These are phyloP conservation scores for Oriolus oriolus DNA, from an alignment of 2,113 vertebrate genomes.

Conservation along the genomic window DNA sequence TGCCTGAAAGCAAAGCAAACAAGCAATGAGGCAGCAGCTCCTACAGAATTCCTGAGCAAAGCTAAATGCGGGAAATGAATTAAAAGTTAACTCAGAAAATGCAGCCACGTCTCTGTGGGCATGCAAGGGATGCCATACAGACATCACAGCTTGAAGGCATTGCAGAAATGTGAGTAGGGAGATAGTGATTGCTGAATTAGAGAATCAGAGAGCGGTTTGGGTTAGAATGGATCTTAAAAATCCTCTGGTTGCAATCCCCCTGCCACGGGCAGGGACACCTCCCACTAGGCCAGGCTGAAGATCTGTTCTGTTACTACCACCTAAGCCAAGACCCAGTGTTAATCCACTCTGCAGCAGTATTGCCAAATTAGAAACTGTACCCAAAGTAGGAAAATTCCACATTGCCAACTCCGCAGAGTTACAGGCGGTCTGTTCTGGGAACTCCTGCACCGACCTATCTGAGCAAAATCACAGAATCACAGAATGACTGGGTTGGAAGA, in stretches of 20 bases:
- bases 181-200: fast-evolving
- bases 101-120: no score
- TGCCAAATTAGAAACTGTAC: not conserved
- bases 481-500: no score
- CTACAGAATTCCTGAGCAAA: not conserved
- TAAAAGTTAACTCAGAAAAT: not conserved
- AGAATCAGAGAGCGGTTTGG: not conserved
- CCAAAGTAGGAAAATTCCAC: not conserved
- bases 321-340: not conserved
- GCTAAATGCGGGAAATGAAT: not conserved
- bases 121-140: fast-evolving
- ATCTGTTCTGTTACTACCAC: not conserved
- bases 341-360: not conserved
- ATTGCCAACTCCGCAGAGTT: not conserved
- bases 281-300: not conserved
- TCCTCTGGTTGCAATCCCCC: fast-evolving
- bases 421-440: not conserved
- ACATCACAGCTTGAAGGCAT: not conserved
- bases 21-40: not conserved
- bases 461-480: not conserved
- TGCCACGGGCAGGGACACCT: not conserved
- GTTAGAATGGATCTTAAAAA: not conserved
- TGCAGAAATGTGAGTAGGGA: not conserved
- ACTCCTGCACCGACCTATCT: not conserved
- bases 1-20: not conserved